phyloP scores from a whole-genome alignment of 2,113 vertebrate genomes.

The Mesocricetus auratus region DNA sequence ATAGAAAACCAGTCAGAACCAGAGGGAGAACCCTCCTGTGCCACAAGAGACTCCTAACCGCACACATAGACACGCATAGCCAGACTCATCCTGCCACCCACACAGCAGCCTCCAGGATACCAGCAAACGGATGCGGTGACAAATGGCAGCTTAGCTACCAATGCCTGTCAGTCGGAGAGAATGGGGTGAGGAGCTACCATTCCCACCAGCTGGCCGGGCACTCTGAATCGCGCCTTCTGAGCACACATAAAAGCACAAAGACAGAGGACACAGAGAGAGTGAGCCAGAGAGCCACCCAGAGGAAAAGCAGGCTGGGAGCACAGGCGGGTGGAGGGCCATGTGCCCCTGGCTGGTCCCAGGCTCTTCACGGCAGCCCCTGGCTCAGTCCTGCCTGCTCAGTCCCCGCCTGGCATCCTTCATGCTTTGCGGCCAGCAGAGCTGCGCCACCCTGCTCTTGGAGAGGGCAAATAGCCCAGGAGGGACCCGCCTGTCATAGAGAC shows the following conservation, averaged over 20 bases:
- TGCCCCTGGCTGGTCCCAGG: constrained; percentile 78
- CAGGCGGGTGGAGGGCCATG: background rate
- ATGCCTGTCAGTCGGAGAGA: constrained; percentile 86
- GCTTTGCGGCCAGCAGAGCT: constrained; percentile 54
- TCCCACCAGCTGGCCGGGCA: constrained; percentile 83
- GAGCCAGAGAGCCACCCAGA: background rate
- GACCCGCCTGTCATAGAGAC: constrained; percentile 34
- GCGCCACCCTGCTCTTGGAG: constrained; percentile 79
- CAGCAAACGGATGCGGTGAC: constrained; percentile 84
- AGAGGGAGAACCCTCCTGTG: constrained; percentile 71
- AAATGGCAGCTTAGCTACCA: constrained; percentile 85
- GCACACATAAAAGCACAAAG: constrained; percentile 87
- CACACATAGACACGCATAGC: constrained; percentile 75
- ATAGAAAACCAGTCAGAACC: constrained; percentile 67
- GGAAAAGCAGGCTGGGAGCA: constrained; percentile 45
- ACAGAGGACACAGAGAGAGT: constrained; percentile 72
- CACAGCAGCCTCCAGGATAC: constrained; percentile 82
- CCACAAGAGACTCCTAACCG: constrained; percentile 84
- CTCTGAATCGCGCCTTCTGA: constrained; percentile 84
- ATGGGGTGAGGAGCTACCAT: constrained; percentile 84
- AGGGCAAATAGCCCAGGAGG: constrained; percentile 44
- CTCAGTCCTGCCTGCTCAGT: constrained; percentile 68
- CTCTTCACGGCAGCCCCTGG: constrained; percentile 80
- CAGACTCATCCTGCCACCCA: constrained; percentile 77
- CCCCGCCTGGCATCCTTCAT: constrained; percentile 72